Conservation (phyloP, 2,797 vertebrate species). For the Periophthalmus magnuspinnatus region DNA sequence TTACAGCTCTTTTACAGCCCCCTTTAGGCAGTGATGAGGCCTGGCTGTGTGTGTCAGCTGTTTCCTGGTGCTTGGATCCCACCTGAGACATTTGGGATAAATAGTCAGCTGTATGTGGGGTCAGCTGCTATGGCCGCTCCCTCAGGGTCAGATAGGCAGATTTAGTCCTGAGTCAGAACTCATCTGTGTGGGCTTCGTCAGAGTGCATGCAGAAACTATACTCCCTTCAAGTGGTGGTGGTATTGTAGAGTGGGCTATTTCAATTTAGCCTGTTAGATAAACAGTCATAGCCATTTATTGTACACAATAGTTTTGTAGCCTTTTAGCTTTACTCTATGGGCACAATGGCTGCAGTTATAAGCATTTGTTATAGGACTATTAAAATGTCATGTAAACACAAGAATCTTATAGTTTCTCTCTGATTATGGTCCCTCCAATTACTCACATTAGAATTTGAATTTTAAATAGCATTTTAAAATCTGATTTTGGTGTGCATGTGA, state of each 20-base stretch:
- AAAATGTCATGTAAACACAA: too few relatives aligned
- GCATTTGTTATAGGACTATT: too few relatives aligned
- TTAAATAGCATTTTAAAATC: too few relatives aligned
- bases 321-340: too few relatives aligned
- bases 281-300: too few relatives aligned
- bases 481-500: too few relatives aligned
- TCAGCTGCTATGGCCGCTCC: constrained; percentile 39
- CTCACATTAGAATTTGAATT: too few relatives aligned
- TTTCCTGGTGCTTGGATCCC: constrained; percentile 11
- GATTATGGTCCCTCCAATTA: too few relatives aligned
- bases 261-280: not conserved
- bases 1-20: not conserved
- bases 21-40: not conserved
- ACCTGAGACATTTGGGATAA: constrained; percentile 15
- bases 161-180: constrained; percentile 4
- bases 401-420: too few relatives aligned
- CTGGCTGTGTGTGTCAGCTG: not conserved
- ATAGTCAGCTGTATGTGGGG: constrained; percentile 17
- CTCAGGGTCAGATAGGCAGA: constrained; percentile 32
- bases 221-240: not conserved
- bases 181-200: not conserved
- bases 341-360: too few relatives aligned
- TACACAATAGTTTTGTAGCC: too few relatives aligned
- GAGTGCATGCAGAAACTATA: not conserved
- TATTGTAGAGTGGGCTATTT: not conserved